Percentiles rank a stretch among this genome's conserved stretches.
Evolutionary conservation across 1,140 invertebrate species (phyloP).

Genomic region (Cyphomyrmex costatus): DNA sequence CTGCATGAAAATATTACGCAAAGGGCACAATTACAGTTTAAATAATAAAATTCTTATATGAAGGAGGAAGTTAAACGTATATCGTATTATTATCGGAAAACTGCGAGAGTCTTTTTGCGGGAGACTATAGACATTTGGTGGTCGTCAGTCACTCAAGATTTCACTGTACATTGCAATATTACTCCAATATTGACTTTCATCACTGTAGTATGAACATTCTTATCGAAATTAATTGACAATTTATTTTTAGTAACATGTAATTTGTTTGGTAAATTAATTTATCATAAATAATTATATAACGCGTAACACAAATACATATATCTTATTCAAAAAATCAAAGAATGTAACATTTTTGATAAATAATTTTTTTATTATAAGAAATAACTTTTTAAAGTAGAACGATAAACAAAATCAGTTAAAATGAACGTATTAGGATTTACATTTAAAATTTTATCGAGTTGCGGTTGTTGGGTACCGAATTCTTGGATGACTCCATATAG

Average conservation of each 20-base stretch:
- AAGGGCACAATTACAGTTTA: neutral
- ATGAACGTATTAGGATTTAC: slow-evolving; percentile 49
- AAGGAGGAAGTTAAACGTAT: slow-evolving; percentile 1
- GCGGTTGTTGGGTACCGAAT: slow-evolving; percentile 56
- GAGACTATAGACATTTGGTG: slow-evolving; percentile 24
- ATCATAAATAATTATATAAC: slow-evolving; percentile 10
- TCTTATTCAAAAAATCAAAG: neutral
- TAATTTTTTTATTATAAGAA: neutral
- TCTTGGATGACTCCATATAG: slow-evolving; percentile 25
- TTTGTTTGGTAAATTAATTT: slow-evolving; percentile 1
- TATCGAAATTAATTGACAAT: neutral
- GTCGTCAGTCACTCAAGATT: slow-evolving; percentile 20
- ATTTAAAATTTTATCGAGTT: slow-evolving; percentile 28
- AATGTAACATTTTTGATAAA: neutral
- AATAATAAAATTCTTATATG: slow-evolving; percentile 28
- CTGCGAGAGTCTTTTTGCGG: neutral
- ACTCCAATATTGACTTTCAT: neutral
- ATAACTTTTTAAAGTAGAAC: neutral
- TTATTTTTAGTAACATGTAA: neutral
- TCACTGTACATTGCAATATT: neutral
- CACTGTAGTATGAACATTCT: neutral
- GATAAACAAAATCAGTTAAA: neutral
- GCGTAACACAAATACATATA: neutral
- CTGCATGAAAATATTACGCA: slow-evolving; percentile 16
- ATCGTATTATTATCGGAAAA: neutral